Evolutionary conservation across 1,140 invertebrate species (phyloP), one percentile per base, ranked within the genome.

Genomic region (Cotesia glomerata): DNA sequence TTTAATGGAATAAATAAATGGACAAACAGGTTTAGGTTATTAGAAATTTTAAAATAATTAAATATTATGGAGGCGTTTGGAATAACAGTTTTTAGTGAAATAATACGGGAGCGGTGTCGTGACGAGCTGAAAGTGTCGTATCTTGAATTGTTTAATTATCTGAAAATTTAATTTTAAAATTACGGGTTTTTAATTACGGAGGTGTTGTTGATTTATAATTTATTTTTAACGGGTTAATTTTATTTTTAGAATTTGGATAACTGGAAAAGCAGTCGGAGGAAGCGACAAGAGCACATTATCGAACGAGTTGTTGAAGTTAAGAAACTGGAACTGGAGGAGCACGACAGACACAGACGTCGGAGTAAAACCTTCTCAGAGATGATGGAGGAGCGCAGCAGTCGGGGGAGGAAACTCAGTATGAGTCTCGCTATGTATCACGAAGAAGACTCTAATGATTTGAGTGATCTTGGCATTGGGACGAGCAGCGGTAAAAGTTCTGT

Each of bases 361-460:
- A 93, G 92, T 81, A 97, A 97, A 89, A 97, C 96, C 52, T 98
- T 97, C 89, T 95, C 91, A 81, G 95, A 98, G 87, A 97, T 98
- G 91, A 91, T 97, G 88, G 94, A 96, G 84, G 95, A 97, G 85
- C 92, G 95, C 92, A 88, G 84, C 69, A 88, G 81, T 74, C 84
- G 88, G 58, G 87, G 88, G 61, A 83, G 87, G 34, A 89, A 89
- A 76, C 82, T 89, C 66, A 89, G 85, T 75, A 88, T 89, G 79
- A 92, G 90, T 72, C 82, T 93, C 68, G 89, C 91, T 3, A 87
- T 93, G 74, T 93, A 94, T 78, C 88, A 90, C 76, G 93, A 95
- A 76, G 93, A 95, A 74, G 93, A 95, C 79, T 89, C 91, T 16
- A 94, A 94, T 78, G 94, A 95, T 85, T 88, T 95, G 56, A 94